Percentiles rank a stretch among this genome's conserved stretches.
phyloP scores from a whole-genome alignment of 2,888 invertebrate species.

The Seira sanloemensis region DNA sequence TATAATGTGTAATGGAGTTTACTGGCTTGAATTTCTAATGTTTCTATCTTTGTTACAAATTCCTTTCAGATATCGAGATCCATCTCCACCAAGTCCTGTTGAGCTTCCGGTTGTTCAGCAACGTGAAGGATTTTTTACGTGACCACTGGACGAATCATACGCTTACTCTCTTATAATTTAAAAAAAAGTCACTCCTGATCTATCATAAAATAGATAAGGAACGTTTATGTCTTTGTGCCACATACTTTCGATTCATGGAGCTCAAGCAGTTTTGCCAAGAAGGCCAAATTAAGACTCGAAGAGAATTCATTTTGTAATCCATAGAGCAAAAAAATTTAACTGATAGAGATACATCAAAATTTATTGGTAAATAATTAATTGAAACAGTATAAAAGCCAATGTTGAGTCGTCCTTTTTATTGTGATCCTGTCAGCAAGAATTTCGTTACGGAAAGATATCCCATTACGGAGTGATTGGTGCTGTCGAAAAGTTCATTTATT shows the following conservation, averaged over 20 bases:
- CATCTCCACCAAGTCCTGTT: conserved; percentile 72
- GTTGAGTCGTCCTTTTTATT: conserved; percentile 53
- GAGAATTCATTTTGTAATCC: no score
- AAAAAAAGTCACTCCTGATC: conserved; percentile 43
- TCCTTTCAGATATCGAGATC: conserved; percentile 66
- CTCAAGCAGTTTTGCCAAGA: conserved; percentile 51
- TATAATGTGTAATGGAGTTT: background rate
- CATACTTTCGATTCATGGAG: conserved; percentile 44
- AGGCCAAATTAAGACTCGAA: conserved; percentile 52
- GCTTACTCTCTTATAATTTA: conserved; percentile 36
- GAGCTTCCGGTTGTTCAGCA: conserved; percentile 72
- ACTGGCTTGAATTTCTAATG: background rate
- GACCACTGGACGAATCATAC: conserved; percentile 58
- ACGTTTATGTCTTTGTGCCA: conserved; percentile 52
- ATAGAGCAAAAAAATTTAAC: no score
- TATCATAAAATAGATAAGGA: conserved; percentile 34
- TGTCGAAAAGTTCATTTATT: conserved; percentile 36
- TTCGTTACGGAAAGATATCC: conserved; percentile 29
- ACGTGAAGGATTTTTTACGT: conserved; percentile 73
- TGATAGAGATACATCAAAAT: no score
- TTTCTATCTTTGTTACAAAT: conserved; percentile 7
- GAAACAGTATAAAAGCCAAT: conserved; percentile 2
- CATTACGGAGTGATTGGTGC: conserved; percentile 56
- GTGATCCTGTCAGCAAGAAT: conserved; percentile 48
- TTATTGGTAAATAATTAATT: conserved; percentile 15